Evolutionary conservation across 1,140 invertebrate genomes (phyloP).

Genomic region (Heliconius hermathena): DNA sequence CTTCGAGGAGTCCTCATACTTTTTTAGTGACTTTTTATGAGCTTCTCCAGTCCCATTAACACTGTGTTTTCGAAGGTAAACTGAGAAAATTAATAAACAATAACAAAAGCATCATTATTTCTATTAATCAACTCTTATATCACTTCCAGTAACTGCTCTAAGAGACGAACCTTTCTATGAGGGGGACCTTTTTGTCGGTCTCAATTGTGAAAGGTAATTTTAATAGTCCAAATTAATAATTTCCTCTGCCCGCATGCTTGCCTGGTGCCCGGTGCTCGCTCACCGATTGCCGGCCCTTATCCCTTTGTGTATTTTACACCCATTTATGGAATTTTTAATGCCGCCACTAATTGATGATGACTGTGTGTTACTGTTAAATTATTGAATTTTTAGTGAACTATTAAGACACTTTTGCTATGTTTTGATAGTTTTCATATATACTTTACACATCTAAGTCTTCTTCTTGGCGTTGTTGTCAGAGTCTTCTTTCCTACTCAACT

Average conservation of each 20-base stretch:
- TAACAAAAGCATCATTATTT: not conserved
- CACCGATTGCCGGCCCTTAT: constrained; percentile 51
- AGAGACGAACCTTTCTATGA: constrained; percentile 37
- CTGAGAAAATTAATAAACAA: too few species aligned
- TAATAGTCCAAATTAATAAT: constrained; percentile 66
- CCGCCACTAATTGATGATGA: constrained; percentile 38
- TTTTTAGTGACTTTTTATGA: too few species aligned
- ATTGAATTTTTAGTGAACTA: not conserved
- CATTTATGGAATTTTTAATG: constrained; percentile 50
- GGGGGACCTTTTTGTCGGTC: constrained; percentile 56
- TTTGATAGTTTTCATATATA: too few species aligned
- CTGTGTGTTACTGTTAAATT: constrained; percentile 16
- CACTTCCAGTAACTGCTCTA: constrained; percentile 24
- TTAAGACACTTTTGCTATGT: too few species aligned
- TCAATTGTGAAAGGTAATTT: constrained; percentile 62
- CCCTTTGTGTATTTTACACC: constrained; percentile 60
- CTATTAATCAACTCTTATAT: not conserved
- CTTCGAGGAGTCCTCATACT: too few species aligned
- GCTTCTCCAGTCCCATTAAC: too few species aligned
- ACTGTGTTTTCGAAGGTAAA: too few species aligned
- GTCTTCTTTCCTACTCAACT: too few species aligned
- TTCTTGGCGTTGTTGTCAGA: too few species aligned
- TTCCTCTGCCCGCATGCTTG: constrained; percentile 58
- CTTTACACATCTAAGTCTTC: too few species aligned
- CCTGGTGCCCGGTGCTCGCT: constrained; percentile 16